Evolutionary conservation across 2,888 invertebrate species (phyloP).

Genomic region (Poecilobothrus nobilitatus): DNA sequence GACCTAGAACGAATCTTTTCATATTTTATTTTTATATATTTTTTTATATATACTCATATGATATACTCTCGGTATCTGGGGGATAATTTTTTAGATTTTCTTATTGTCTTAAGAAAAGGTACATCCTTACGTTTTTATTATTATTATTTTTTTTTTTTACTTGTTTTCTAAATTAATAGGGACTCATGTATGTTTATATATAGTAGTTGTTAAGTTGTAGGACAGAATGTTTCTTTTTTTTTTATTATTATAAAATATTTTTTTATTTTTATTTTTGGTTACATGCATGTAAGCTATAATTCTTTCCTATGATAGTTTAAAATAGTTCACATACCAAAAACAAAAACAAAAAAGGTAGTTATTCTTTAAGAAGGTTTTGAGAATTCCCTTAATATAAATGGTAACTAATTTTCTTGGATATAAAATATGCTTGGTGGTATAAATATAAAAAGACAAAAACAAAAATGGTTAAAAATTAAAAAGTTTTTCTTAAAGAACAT

Average conservation of each 20-base stretch:
- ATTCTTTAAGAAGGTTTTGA: neutral
- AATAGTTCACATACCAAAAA: too few species aligned
- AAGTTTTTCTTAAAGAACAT: too few species aligned
- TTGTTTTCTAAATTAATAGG: neutral
- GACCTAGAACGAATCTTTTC: neutral
- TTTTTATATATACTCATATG: neutral
- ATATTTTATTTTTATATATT: neutral
- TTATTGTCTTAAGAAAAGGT: neutral
- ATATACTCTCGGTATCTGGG: neutral
- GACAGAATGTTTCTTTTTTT: neutral
- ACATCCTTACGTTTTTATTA: neutral
- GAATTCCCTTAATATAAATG: neutral
- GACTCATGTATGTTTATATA: too few species aligned
- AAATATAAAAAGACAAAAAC: too few species aligned
- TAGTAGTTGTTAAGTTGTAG: neutral
- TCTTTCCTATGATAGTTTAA: too few species aligned
- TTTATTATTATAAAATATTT: too few species aligned
- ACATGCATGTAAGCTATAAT: too few species aligned
- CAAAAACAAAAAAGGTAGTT: neutral
- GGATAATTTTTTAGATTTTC: neutral
- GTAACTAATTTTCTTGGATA: constrained; percentile 1
- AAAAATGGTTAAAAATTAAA: too few species aligned
- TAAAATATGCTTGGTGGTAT: neutral
- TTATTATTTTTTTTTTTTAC: neutral
- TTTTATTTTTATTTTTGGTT: too few species aligned